Evolutionary conservation across 1,140 invertebrate species (phyloP).

Genomic region (Cyphomyrmex costatus): DNA sequence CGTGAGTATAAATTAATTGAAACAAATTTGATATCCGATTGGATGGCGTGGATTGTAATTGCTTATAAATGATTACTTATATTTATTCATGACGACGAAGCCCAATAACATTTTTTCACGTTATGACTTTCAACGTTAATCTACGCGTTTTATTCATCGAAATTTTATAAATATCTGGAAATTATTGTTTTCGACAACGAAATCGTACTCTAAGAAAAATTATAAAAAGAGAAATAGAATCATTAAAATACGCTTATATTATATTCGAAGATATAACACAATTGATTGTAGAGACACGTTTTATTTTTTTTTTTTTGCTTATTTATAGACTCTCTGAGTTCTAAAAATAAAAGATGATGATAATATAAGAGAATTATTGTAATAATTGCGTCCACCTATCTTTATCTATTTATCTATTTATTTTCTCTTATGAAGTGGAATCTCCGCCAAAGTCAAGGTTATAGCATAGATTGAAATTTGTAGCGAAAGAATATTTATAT

Average conservation of each 20-base stretch:
- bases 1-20: slow-evolving; percentile 56
- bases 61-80: slow-evolving; percentile 38
- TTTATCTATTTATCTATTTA: no score
- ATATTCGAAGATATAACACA: neutral
- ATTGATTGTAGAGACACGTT: neutral
- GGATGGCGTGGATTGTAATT: slow-evolving; percentile 6
- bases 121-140: neutral
- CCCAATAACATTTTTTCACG: neutral
- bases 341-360: neutral
- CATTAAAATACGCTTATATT: neutral
- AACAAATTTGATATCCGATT: slow-evolving; percentile 42
- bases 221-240: neutral
- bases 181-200: neutral
- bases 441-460: no score
- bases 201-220: neutral
- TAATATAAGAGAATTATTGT: neutral
- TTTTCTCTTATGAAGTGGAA: no score
- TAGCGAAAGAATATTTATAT: neutral
- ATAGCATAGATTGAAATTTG: no score
- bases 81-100: neutral
- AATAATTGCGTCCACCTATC: neutral
- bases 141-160: no score
- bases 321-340: neutral
- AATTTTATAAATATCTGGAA: neutral
- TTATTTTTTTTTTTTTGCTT: neutral